Base-by-base conservation (phyloP, 2,888 invertebrate species). In the Thymelicus acteon region DNA sequence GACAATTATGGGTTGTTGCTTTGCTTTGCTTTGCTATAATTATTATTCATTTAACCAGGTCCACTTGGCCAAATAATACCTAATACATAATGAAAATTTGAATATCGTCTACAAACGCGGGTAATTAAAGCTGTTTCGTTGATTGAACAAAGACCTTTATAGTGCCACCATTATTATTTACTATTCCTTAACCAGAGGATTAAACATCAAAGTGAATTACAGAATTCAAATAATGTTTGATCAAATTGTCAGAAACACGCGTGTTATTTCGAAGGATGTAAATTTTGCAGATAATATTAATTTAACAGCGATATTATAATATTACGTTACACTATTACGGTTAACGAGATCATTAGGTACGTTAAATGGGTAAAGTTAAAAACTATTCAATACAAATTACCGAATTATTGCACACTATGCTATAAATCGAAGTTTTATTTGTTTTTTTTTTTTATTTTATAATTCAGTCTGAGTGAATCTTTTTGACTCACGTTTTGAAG, bases 271-370 rank as follows among this genome's bases (percentile, higher is more conserved):
- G 81, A 82, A 85, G 80, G 82, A 83, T 83, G 37, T 48, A 39
- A 39, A 85, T 84, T 83, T 82, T 80, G 82, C 31, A 37, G 57
- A 37, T 78, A 83, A 84, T 84, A 86, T 85, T 85, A 85, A 85
- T 10, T 12, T 47, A n/a, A 31, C 15, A 52, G 39, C 19, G 15
- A 48, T 63, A 58, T 66, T 40, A 48, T 63, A 58, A 48, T 63
- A 58, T 66, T 40, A 58, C 31, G 47, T 37, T 65, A 37, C 57
- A 19, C 13, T 12, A 49, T 49, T 49, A 49, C 7, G 49, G n/a
- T 49, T 40, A 40, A 40, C 40, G 40, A 40, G 10, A 44, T 10
- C 8, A 31, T 1, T 19, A 19, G 19, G 19, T 5, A 31, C 31
- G 44, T 12, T 2, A 10, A 44, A 44, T 44, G 12, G 8, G 10